Percentiles rank a stretch among this genome's conserved stretches.
These are phyloP conservation scores for Tethea ocularis DNA, from an alignment of 2,888 invertebrate species.

Conservation along the genomic window DNA sequence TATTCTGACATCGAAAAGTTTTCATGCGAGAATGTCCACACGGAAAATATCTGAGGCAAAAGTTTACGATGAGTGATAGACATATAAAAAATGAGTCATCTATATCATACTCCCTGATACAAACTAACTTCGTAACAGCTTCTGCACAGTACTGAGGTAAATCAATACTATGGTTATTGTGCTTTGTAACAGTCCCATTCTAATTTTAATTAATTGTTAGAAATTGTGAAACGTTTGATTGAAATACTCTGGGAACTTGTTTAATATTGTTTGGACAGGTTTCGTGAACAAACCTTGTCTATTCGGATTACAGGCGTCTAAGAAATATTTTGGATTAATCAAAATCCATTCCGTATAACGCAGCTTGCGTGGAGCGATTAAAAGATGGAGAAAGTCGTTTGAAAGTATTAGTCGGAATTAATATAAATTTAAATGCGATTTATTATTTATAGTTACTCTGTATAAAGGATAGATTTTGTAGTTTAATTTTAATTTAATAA, in stretches of 20 bases:
- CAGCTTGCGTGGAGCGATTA: slow-evolving; percentile 12
- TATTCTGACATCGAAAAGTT: background rate
- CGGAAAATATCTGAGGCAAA: background rate
- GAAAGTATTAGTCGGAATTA: background rate
- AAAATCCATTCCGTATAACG: slow-evolving; percentile 37
- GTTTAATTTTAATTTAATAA: too few species aligned
- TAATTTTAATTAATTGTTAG: slow-evolving; percentile 74
- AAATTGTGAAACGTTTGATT: slow-evolving; percentile 61
- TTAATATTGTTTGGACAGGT: slow-evolving; percentile 72
- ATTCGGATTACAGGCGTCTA: slow-evolving; percentile 47
- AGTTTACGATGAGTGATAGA: background rate
- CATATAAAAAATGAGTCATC: background rate
- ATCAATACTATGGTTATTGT: slow-evolving; percentile 60
- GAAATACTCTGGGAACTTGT: slow-evolving; percentile 69
- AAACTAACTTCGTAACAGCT: background rate
- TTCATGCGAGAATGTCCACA: background rate
- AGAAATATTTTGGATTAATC: slow-evolving; percentile 42
- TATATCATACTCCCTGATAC: background rate
- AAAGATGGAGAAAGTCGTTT: background rate
- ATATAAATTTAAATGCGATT: background rate
- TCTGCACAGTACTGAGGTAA: slow-evolving; percentile 13
- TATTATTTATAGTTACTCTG: too few species aligned
- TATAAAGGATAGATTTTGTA: too few species aligned
- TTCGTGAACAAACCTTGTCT: slow-evolving; percentile 45
- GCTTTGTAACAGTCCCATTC: slow-evolving; percentile 58